phyloP scores from a whole-genome alignment of 2,113 vertebrate species.

The Caretta caretta region DNA sequence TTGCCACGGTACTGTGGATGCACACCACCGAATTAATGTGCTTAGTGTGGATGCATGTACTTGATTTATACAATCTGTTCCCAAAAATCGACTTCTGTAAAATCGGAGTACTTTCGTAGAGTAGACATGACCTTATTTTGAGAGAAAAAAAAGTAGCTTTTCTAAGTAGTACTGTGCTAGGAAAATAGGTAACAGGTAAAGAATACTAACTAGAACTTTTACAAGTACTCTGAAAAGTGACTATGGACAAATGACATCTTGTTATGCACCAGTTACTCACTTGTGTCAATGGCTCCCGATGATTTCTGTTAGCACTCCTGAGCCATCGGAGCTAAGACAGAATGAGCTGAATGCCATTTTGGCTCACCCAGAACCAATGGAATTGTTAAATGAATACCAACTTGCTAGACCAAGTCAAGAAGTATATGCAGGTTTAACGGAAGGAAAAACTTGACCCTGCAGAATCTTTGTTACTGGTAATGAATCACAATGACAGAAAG shows the following conservation, averaged over 20 bases:
- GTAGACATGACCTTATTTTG: neutral
- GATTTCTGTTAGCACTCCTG: neutral
- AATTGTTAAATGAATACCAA: neutral
- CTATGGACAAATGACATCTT: neutral
- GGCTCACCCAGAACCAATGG: neutral
- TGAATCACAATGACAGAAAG: neutral
- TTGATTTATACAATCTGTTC: too few species aligned
- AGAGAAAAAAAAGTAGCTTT: neutral
- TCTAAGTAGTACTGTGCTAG: slow-evolving; percentile 6
- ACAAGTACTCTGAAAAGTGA: neutral
- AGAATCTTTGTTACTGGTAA: neutral
- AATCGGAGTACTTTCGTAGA: too few species aligned
- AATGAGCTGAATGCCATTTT: neutral
- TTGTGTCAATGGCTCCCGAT: neutral
- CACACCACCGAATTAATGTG: too few species aligned
- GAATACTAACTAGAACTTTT: neutral
- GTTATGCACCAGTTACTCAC: neutral
- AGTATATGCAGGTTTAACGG: rapidly evolving
- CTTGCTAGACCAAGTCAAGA: neutral
- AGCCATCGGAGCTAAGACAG: neutral
- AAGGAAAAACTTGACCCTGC: neutral
- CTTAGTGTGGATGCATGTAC: too few species aligned
- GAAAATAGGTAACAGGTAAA: neutral
- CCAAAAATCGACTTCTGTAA: too few species aligned
- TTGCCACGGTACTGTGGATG: too few species aligned